A percentile compares a stretch with the other conserved stretches of the same genome.
Conservation (phyloP, 2,113 vertebrate genomes). For the Notothenia rossii region DNA sequence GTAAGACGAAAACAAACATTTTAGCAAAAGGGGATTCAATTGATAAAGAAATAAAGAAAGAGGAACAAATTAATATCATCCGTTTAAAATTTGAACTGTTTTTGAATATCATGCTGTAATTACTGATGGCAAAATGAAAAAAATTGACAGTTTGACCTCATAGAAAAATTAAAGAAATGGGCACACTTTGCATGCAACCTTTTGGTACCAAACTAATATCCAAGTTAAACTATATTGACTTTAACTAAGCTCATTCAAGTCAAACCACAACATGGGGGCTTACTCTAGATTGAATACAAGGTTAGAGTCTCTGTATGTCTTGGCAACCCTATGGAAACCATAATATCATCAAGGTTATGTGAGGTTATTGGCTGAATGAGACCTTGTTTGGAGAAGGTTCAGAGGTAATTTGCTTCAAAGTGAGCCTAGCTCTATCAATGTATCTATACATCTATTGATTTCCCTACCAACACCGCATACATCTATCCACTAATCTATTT, state of each 20-base stretch:
- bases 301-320: slow-evolving; percentile 10
- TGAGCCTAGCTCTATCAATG: not conserved
- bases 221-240: not conserved
- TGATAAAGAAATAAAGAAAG: slow-evolving; percentile 6
- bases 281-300: not conserved
- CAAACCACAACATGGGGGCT: not conserved
- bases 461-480: not conserved
- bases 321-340: slow-evolving; percentile 1
- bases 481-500: not conserved
- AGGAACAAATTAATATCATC: not conserved
- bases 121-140: slow-evolving; percentile 6
- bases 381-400: not conserved
- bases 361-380: slow-evolving; percentile 9
- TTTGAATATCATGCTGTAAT: not conserved
- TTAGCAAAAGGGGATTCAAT: not conserved
- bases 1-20: not conserved
- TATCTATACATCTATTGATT: too few relatives aligned
- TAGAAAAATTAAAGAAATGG: not conserved
- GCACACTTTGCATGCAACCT: not conserved
- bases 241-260: not conserved
- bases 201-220: not conserved
- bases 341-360: not conserved
- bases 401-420: not conserved
- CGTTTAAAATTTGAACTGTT: not conserved
- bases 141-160: slow-evolving; percentile 4